Evolutionary conservation across 2,888 invertebrate genomes (phyloP).

Genomic region (Lasioglossum zephyrum): DNA sequence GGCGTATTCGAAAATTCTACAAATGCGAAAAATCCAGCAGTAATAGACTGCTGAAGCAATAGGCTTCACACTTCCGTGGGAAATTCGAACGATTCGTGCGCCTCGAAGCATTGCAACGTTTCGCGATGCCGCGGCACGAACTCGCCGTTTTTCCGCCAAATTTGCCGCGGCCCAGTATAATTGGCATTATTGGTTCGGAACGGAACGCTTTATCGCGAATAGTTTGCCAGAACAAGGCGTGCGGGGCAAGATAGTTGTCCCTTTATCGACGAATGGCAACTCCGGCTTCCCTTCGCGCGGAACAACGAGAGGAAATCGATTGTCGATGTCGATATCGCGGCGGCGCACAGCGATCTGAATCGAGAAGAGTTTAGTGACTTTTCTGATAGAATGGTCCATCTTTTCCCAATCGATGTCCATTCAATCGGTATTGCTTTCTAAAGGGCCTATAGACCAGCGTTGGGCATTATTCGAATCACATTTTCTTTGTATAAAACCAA

Average conservation of each 20-base stretch:
- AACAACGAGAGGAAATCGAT: conserved; percentile 34
- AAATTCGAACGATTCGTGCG: background rate
- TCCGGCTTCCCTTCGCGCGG: background rate
- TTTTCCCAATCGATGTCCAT: background rate
- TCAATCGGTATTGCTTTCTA: background rate
- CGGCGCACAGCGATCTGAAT: background rate
- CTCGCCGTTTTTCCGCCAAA: background rate
- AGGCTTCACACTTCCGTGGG: background rate
- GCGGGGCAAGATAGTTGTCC: conserved; percentile 21
- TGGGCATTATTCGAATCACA: too few relatives aligned
- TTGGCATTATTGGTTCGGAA: conserved; percentile 22
- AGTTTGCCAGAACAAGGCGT: conserved; percentile 20
- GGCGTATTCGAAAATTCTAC: background rate
- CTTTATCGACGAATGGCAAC: conserved; percentile 1
- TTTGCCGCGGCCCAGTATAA: background rate
- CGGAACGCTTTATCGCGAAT: conserved; percentile 19
- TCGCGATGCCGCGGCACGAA: background rate
- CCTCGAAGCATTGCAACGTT: background rate
- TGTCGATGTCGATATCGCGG: conserved; percentile 28
- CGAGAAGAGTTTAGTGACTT: background rate
- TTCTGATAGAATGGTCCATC: background rate
- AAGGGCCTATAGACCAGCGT: too few relatives aligned
- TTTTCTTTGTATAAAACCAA: too few relatives aligned
- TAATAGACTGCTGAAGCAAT: too few relatives aligned
- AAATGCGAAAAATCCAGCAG: background rate